Conservation (phyloP, 2,113 vertebrate genomes). For the Bubo scandiacus region DNA sequence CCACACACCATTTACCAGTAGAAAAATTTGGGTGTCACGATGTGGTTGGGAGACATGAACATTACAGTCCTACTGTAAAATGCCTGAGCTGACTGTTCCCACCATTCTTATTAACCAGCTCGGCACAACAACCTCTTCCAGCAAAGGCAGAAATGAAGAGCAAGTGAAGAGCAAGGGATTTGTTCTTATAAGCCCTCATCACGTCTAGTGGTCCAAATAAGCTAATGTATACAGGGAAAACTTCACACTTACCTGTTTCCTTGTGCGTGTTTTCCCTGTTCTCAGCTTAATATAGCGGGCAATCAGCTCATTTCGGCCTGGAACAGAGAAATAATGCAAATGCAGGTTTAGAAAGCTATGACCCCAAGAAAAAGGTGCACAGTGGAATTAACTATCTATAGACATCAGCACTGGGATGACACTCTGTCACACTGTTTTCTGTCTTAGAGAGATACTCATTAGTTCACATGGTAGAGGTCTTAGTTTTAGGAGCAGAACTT, state of each 20-base stretch:
- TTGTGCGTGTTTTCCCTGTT: slow-evolving; percentile 95
- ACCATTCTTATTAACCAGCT: neutral
- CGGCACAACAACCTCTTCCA: neutral
- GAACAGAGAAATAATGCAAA: slow-evolving; percentile 14
- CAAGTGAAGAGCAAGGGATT: neutral
- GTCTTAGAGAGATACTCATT: neutral
- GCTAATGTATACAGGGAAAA: neutral
- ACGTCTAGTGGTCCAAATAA: neutral
- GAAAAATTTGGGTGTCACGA: fast-evolving
- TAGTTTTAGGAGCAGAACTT: neutral
- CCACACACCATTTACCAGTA: neutral
- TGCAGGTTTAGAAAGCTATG: neutral
- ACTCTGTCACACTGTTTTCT: neutral
- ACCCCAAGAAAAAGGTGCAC: neutral
- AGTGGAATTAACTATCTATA: neutral
- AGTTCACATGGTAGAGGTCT: neutral
- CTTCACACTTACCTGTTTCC: slow-evolving; percentile 87
- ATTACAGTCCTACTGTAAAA: neutral
- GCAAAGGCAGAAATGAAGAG: neutral
- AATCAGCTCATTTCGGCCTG: slow-evolving; percentile 95
- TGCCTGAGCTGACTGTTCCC: neutral
- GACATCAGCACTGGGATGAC: neutral
- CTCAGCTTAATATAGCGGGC: slow-evolving; percentile 96
- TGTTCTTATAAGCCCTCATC: neutral
- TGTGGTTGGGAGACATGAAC: neutral